Conservation (phyloP, 2,113 vertebrate genomes). For the Gasterosteus nipponicus region DNA sequence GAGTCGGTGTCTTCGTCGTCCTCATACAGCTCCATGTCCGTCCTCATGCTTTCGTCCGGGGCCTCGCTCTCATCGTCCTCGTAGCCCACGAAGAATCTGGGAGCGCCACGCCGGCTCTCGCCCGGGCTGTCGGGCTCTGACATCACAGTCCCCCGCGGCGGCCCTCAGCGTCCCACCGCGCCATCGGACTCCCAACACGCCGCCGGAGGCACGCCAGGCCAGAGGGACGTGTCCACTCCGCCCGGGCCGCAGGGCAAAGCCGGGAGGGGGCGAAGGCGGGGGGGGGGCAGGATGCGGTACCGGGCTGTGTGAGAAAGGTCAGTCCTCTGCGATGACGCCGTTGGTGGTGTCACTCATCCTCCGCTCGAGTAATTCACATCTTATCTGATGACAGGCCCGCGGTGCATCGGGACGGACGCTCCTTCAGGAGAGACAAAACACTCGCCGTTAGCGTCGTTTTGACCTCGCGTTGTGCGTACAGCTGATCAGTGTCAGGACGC, state of each 20-base stretch:
- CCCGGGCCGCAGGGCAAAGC: constrained; percentile 25
- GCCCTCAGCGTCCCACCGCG: constrained; percentile 85
- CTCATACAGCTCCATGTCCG: constrained; percentile 89
- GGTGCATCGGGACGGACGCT: constrained; percentile 38
- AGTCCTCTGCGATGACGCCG: background rate
- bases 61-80: constrained; percentile 92
- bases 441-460: background rate
- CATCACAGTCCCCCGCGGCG: constrained; percentile 87
- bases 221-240: constrained; percentile 28
- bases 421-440: constrained; percentile 46
- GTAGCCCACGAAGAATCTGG: constrained; percentile 97
- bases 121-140: constrained; percentile 90
- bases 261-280: background rate
- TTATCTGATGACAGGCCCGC: constrained; percentile 27
- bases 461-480: too few species aligned
- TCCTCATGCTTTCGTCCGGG: constrained; percentile 90
- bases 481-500: too few species aligned
- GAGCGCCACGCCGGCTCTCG: constrained; percentile 87
- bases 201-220: constrained; percentile 29
- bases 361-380: constrained; percentile 27
- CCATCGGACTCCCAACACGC: constrained; percentile 76
- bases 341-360: constrained; percentile 31
- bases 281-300: background rate
- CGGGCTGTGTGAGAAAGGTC: background rate
- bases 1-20: constrained; percentile 91